Evolutionary conservation across 2,797 vertebrate genomes (phyloP).

Genomic region (Tenualosa ilisha): DNA sequence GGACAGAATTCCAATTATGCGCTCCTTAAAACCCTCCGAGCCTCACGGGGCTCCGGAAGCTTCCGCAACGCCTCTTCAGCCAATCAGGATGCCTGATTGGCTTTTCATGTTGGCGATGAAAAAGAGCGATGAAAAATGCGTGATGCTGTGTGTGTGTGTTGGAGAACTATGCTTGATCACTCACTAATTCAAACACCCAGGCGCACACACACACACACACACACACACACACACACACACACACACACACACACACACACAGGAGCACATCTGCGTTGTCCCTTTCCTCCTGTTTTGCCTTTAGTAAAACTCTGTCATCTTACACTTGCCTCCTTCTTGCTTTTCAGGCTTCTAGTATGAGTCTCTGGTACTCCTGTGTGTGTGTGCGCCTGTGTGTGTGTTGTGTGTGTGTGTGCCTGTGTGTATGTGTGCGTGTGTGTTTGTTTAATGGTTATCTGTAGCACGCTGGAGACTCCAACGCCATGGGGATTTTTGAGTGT

Average conservation of each 20-base stretch:
- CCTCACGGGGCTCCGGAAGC: slow-evolving; percentile 77
- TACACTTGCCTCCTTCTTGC: too few species aligned
- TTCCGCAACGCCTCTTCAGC: slow-evolving; percentile 59
- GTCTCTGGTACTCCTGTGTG: not conserved
- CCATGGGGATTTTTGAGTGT: too few species aligned
- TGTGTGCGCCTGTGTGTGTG: slow-evolving; percentile 5
- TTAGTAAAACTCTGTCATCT: too few species aligned
- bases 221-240: not conserved
- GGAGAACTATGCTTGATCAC: slow-evolving; percentile 22
- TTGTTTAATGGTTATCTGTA: too few species aligned
- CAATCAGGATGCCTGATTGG: slow-evolving; percentile 75
- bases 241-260: not conserved
- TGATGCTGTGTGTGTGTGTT: slow-evolving; percentile 40
- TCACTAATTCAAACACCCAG: not conserved
- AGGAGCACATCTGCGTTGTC: not conserved
- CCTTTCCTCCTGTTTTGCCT: not conserved
- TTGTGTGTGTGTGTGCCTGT: not conserved
- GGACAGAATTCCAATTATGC: slow-evolving; percentile 87
- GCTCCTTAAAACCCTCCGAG: slow-evolving; percentile 76
- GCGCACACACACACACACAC: not conserved
- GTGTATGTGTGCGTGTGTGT: too few species aligned
- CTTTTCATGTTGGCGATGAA: slow-evolving; percentile 70
- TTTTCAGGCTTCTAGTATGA: too few species aligned
- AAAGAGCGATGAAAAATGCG: slow-evolving; percentile 30
- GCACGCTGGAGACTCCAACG: too few species aligned